phyloP scores from a whole-genome alignment of 2,888 invertebrate genomes.

The Cryptus armator region DNA sequence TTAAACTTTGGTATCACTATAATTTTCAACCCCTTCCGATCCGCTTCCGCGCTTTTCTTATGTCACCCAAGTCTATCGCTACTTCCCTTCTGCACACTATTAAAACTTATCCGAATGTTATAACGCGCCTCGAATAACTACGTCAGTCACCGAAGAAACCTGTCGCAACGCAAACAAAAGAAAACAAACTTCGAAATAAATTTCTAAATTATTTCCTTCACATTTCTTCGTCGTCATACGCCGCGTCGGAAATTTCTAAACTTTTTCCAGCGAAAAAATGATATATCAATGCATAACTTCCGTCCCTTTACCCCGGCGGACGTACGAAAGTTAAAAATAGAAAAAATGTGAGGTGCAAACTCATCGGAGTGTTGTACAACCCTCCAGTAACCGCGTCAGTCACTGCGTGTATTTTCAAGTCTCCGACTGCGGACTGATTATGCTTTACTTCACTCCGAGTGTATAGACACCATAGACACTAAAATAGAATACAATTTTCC shows the following conservation, averaged over 20 bases:
- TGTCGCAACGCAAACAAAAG: no score
- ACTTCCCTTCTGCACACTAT: slow-evolving; percentile 13
- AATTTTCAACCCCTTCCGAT: slow-evolving; percentile 22
- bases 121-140: not conserved
- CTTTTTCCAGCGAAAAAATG: no score
- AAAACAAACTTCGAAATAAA: no score
- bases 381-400: not conserved
- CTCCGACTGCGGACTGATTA: no score
- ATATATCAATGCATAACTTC: no score
- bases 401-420: not conserved
- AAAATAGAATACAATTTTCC: slow-evolving; percentile 34
- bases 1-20: slow-evolving; percentile 23
- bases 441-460: not conserved
- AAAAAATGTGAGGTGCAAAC: not conserved
- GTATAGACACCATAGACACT: not conserved
- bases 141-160: no score
- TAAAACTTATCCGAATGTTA: not conserved
- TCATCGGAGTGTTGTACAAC: not conserved
- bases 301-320: no score
- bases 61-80: not conserved
- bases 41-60: slow-evolving; percentile 9
- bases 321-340: no score
- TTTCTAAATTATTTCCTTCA: no score
- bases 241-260: no score
- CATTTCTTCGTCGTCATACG: no score